Percentiles rank a stretch among this genome's conserved stretches.
These are phyloP conservation scores for Thrips palmi DNA, from an alignment of 1,140 invertebrate species.

Conservation along the genomic window DNA sequence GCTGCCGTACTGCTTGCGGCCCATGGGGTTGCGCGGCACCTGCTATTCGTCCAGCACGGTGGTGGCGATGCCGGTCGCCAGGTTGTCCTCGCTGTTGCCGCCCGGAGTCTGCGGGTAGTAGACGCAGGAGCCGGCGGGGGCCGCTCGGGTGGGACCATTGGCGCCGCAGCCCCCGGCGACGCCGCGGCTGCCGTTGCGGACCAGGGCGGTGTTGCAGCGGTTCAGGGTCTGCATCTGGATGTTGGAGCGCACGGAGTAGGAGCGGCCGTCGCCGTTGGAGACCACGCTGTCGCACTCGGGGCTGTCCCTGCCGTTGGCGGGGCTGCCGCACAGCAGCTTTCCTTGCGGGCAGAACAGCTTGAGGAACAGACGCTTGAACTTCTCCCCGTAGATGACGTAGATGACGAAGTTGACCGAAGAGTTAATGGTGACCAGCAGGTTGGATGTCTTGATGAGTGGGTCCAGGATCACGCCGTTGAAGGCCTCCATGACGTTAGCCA, in stretches of 20 bases:
- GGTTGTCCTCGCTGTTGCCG: too few relatives aligned
- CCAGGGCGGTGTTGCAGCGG: conserved; percentile 36
- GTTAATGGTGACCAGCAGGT: conserved; percentile 90
- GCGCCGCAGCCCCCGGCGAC: conserved; percentile 20
- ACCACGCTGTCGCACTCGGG: conserved; percentile 65
- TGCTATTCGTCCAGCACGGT: too few relatives aligned
- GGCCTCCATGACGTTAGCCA: conserved; percentile 73
- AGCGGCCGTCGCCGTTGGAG: conserved; percentile 42
- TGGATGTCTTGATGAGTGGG: conserved; percentile 66
- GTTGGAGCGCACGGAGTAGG: conserved; percentile 29
- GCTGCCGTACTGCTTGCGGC: too few relatives aligned
- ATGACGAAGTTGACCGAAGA: conserved; percentile 94
- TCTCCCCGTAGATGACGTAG: conserved; percentile 92
- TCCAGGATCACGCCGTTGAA: conserved; percentile 46
- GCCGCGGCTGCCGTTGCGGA: conserved; percentile 25
- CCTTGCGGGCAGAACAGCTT: conserved; percentile 61
- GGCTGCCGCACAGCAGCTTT: conserved; percentile 27
- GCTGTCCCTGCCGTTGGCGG: conserved; percentile 35
- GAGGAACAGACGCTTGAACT: conserved; percentile 80
- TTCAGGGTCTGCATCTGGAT: conserved; percentile 25
- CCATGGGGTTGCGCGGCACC: too few relatives aligned
- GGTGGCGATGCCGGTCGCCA: neutral
- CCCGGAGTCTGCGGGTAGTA: too few relatives aligned
- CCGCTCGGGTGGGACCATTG: conserved; percentile 21
- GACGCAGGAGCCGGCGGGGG: conserved; percentile 40